phyloP scores from a whole-genome alignment of 2,113 vertebrate genomes.

The Spea multiplicata region DNA sequence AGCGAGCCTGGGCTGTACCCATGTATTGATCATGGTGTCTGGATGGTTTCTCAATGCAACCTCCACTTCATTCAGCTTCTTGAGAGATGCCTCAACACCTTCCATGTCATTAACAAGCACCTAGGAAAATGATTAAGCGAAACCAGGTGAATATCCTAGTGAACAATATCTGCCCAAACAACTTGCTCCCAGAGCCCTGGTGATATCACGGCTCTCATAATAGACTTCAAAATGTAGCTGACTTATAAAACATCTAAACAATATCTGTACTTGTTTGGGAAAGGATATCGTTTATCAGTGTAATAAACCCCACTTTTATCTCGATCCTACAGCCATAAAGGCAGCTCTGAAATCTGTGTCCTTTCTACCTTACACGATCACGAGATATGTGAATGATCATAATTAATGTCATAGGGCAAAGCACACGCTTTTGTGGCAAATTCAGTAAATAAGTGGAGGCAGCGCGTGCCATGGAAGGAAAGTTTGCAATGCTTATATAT shows the following conservation, averaged over 20 bases:
- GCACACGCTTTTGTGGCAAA: background rate
- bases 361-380: background rate
- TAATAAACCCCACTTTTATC: background rate
- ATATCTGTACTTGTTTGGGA: background rate
- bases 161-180: too few species aligned
- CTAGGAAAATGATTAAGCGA: constrained; percentile 58
- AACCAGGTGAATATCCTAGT: too few species aligned
- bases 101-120: constrained; percentile 73
- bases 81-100: constrained; percentile 76
- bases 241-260: background rate
- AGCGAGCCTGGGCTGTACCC: constrained; percentile 71
- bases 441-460: too few species aligned
- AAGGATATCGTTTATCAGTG: background rate
- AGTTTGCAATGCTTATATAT: too few species aligned
- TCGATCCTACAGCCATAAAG: background rate
- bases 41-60: constrained; percentile 68
- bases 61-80: constrained; percentile 82
- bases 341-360: background rate
- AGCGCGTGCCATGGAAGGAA: too few species aligned
- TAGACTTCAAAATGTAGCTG: background rate
- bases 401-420: background rate
- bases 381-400: background rate
- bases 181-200: too few species aligned
- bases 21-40: constrained; percentile 67
- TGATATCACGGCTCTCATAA: too few species aligned